These are phyloP conservation scores for Drosophila lutescens DNA, from an alignment of 2,888 invertebrate genomes.

Conservation along the genomic window DNA sequence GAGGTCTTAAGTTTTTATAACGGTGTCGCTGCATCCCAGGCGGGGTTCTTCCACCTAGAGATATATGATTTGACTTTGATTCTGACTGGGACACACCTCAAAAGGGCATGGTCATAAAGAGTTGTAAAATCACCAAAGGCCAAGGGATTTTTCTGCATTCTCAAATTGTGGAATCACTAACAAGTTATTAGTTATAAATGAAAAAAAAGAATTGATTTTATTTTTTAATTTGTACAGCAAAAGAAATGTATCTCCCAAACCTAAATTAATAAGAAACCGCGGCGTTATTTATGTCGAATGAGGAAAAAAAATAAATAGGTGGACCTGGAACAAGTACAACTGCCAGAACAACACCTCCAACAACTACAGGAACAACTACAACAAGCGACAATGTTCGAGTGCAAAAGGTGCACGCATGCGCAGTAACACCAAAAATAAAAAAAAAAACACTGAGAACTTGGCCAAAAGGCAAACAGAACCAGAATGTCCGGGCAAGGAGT, in stretches of 20 bases:
- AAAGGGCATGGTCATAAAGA: neutral
- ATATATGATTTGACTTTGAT: conserved; percentile 1
- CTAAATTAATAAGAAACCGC: neutral
- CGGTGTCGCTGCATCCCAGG: conserved; percentile 39
- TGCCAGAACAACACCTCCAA: conserved; percentile 26
- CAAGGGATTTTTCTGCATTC: neutral
- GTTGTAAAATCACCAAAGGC: neutral
- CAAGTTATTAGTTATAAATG: neutral
- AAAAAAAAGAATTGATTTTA: neutral
- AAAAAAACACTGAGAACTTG: conserved; percentile 30
- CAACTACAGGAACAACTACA: conserved; percentile 48
- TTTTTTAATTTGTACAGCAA: too few relatives aligned
- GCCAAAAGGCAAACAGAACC: conserved; percentile 32
- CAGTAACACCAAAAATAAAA: conserved; percentile 56
- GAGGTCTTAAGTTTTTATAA: conserved; percentile 77
- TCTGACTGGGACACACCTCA: conserved; percentile 22
- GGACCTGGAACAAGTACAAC: conserved; percentile 33
- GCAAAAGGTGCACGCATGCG: conserved; percentile 73
- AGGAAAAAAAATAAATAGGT: neutral
- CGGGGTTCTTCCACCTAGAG: neutral
- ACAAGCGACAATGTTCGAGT: conserved; percentile 57
- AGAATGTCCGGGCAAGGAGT: conserved; percentile 19
- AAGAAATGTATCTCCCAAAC: neutral
- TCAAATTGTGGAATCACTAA: neutral
- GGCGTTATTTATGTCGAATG: conserved; percentile 1